Percentiles rank a stretch among this genome's conserved stretches.
Evolutionary conservation across 2,888 invertebrate species (phyloP).

Genomic region (Unio delphinus): DNA sequence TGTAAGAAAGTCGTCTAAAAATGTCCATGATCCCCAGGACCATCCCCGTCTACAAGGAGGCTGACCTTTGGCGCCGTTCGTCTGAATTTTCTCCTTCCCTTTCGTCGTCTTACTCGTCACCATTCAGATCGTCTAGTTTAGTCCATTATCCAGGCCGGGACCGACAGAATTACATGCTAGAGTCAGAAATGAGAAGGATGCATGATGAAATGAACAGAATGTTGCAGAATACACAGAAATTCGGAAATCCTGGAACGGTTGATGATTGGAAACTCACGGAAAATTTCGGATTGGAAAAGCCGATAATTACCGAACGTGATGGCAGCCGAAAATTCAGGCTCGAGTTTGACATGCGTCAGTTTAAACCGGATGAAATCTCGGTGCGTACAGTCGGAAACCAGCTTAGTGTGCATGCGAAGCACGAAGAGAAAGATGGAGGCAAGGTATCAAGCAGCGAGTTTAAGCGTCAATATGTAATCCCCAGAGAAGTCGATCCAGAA

Average conservation of each 20-base stretch:
- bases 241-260: slow-evolving; percentile 11
- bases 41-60: too few relatives aligned
- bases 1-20: too few relatives aligned
- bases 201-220: slow-evolving; percentile 33
- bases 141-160: too few relatives aligned
- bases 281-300: slow-evolving; percentile 58
- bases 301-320: slow-evolving; percentile 73
- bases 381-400: slow-evolving; percentile 99
- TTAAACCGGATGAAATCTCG: slow-evolving; percentile 95
- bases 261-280: slow-evolving; percentile 47
- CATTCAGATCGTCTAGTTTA: too few relatives aligned
- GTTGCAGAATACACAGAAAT: slow-evolving; percentile 31
- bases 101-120: too few relatives aligned
- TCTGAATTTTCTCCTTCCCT: too few relatives aligned
- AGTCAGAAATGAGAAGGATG: slow-evolving; percentile 32
- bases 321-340: slow-evolving; percentile 90
- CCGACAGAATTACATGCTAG: slow-evolving; percentile 11
- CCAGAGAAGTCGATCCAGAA: slow-evolving; percentile 97
- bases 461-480: slow-evolving; percentile 96
- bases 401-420: slow-evolving; percentile 92
- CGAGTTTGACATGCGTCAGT: slow-evolving; percentile 97
- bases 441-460: slow-evolving; percentile 98
- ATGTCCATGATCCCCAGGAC: too few relatives aligned
- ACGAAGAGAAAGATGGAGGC: slow-evolving; percentile 97
- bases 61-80: too few relatives aligned